Percentiles rank a stretch among this genome's conserved stretches.
These are phyloP conservation scores for Invenusta paracnida DNA, from an alignment of 2,888 invertebrate genomes.

Conservation along the genomic window DNA sequence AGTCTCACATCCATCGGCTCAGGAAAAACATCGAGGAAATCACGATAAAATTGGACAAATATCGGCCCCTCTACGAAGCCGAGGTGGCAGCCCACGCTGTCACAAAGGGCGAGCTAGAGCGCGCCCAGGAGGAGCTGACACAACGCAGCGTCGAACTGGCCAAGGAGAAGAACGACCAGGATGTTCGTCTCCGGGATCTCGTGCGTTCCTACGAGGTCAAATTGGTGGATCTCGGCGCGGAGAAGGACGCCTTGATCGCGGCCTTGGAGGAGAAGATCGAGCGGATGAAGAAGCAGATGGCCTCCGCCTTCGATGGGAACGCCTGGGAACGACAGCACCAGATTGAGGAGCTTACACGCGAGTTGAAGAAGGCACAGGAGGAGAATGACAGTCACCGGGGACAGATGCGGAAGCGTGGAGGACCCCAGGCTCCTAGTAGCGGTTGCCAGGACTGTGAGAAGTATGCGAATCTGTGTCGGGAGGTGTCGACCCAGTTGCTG, in stretches of 20 bases:
- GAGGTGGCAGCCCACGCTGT: neutral
- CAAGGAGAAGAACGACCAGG: neutral
- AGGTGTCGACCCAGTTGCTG: neutral
- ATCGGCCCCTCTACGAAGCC: neutral
- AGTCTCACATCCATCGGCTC: neutral
- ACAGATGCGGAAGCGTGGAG: slow-evolving; percentile 49
- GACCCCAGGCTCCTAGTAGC: neutral
- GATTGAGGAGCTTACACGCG: slow-evolving; percentile 58
- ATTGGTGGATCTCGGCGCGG: slow-evolving; percentile 48
- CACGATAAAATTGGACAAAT: neutral
- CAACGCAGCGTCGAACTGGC: neutral
- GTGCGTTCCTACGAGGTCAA: slow-evolving; percentile 47
- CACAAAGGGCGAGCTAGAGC: neutral
- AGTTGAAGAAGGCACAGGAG: slow-evolving; percentile 54
- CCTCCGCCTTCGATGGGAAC: slow-evolving; percentile 58
- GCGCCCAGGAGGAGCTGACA: neutral
- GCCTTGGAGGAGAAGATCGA: slow-evolving; percentile 54
- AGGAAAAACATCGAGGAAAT: neutral
- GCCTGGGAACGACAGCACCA: slow-evolving; percentile 60
- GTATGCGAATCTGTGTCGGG: neutral
- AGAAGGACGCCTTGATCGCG: slow-evolving; percentile 54
- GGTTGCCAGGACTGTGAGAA: neutral
- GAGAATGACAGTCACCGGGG: slow-evolving; percentile 55
- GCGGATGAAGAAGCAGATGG: slow-evolving; percentile 57
- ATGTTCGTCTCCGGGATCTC: neutral